Percentiles rank a stretch among this genome's conserved stretches.
These are phyloP conservation scores for Anniella stebbinsi DNA, from an alignment of 2,797 vertebrate species.

Conservation along the genomic window DNA sequence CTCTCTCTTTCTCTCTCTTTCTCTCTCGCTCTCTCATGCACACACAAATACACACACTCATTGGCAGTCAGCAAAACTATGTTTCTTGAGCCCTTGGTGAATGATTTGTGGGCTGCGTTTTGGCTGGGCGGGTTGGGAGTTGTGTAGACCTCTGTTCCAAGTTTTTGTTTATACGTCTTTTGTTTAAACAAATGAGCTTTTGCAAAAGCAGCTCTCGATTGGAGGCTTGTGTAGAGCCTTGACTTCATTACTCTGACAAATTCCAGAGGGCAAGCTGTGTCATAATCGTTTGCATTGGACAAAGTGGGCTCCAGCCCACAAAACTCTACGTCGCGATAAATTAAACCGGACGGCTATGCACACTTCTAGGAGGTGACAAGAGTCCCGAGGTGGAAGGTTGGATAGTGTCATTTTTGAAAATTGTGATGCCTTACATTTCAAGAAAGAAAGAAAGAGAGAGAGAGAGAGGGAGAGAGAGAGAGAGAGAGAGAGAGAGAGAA, in stretches of 20 bases:
- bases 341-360: neutral
- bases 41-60: neutral
- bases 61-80: neutral
- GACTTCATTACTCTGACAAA: conserved; percentile 3
- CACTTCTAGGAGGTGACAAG: neutral
- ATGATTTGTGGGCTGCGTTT: neutral
- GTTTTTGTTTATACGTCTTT: conserved; percentile 10
- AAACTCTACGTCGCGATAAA: neutral
- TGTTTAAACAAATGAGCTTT: conserved; percentile 12
- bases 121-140: neutral
- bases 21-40: no score
- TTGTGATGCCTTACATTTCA: neutral
- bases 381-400: neutral
- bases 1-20: no score
- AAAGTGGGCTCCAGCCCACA: neutral
- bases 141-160: neutral
- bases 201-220: neutral
- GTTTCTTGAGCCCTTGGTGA: neutral
- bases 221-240: neutral
- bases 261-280: neutral
- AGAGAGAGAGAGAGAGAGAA: no score
- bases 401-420: neutral
- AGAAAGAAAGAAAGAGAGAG: neutral
- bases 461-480: no score
- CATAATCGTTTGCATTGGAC: neutral